A percentile compares a stretch with the other conserved stretches of the same genome.
Evolutionary conservation across 2,888 invertebrate genomes (phyloP).

Genomic region (Crioceris asparagi): DNA sequence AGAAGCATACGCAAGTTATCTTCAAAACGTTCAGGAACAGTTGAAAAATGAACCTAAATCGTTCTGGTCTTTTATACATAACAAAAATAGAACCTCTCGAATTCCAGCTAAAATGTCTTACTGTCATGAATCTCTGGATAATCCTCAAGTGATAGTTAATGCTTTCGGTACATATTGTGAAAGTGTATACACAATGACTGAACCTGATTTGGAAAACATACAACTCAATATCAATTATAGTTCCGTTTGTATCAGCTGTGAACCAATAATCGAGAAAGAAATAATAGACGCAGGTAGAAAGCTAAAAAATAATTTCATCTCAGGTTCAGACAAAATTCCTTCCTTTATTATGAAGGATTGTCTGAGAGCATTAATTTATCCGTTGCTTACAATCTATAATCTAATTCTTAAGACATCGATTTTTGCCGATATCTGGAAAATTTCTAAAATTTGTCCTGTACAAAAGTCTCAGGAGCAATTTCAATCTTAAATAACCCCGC

Average conservation of each 20-base stretch:
- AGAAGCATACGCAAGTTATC: constrained; percentile 1
- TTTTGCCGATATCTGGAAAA: constrained; percentile 5
- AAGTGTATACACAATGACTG: constrained; percentile 6
- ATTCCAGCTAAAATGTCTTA: constrained; percentile 7
- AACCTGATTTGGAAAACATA: constrained; percentile 3
- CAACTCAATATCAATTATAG: constrained; percentile 1
- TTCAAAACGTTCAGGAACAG: background rate
- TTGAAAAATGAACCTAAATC: background rate
- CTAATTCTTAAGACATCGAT: constrained; percentile 1
- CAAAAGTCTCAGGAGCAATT: background rate
- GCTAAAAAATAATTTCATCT: constrained; percentile 8
- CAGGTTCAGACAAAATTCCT: constrained; percentile 7
- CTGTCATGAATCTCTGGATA: background rate
- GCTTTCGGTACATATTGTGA: constrained; percentile 6
- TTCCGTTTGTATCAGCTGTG: constrained; percentile 1
- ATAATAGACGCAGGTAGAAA: constrained; percentile 4
- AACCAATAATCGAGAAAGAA: constrained; percentile 6
- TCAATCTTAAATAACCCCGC: background rate
- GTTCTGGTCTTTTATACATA: constrained; percentile 8
- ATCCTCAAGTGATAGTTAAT: constrained; percentile 8
- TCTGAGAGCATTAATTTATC: constrained; percentile 1
- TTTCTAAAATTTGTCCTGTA: constrained; percentile 4
- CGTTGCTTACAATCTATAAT: constrained; percentile 3
- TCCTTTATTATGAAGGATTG: constrained; percentile 8
- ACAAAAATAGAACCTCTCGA: constrained; percentile 7